Conservation (phyloP, 2,888 invertebrate genomes). For the Chirona hameri region DNA sequence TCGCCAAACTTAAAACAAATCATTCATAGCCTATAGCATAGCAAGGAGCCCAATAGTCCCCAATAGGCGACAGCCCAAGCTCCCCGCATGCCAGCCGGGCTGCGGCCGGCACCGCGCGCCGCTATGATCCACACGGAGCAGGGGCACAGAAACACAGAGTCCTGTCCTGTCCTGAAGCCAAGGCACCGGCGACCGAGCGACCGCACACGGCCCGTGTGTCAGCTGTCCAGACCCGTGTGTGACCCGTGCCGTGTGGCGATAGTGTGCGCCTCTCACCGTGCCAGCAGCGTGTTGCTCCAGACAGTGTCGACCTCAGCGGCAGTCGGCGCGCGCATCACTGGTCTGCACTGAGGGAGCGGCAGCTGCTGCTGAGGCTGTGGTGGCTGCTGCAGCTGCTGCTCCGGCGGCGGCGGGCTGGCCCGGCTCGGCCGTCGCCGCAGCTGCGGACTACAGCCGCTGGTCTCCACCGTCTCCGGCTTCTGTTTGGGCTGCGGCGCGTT, state of each 20-base stretch:
- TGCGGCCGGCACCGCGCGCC: too few species aligned
- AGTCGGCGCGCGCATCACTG: background rate
- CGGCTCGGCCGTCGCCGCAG: background rate
- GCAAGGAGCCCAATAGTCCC: too few species aligned
- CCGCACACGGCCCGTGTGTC: background rate
- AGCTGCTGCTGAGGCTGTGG: background rate
- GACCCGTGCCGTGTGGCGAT: too few species aligned
- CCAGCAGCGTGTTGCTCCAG: background rate
- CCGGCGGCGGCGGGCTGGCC: background rate
- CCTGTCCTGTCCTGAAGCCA: too few species aligned
- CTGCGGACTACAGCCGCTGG: background rate
- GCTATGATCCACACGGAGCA: too few species aligned
- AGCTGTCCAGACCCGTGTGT: background rate
- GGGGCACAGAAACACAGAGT: too few species aligned
- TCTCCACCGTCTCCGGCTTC: background rate
- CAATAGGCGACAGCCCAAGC: too few species aligned
- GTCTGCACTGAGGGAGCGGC: slow-evolving; percentile 3
- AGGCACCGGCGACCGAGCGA: background rate
- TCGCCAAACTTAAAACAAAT: too few species aligned
- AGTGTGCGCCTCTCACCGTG: background rate
- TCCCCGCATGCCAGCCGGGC: background rate
- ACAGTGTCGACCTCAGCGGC: slow-evolving; percentile 14
- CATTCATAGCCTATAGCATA: too few species aligned
- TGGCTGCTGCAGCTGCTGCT: background rate
- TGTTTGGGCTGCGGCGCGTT: background rate